phyloP scores from a whole-genome alignment of 35 echinoderm and acorn worm species.

The Heliocidaris erythrogramma region DNA sequence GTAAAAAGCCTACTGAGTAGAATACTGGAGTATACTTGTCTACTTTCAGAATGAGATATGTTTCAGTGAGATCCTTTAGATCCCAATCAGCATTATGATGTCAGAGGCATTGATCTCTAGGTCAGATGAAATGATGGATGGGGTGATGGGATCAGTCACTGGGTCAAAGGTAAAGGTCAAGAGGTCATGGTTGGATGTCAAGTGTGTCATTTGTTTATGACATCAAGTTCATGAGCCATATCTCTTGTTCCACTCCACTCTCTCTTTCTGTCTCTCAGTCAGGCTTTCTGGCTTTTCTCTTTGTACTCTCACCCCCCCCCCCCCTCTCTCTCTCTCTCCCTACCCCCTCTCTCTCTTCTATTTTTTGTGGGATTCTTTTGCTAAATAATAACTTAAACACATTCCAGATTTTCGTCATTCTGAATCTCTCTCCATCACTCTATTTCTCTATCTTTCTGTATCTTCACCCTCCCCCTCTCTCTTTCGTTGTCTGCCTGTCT shows the following conservation, averaged over 20 bases:
- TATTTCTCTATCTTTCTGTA: too few relatives aligned
- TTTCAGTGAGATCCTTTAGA: not conserved
- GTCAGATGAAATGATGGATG: not conserved
- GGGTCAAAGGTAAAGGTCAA: not conserved
- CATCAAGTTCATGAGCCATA: not conserved
- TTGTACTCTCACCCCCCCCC: not conserved
- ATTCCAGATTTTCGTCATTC: too few relatives aligned
- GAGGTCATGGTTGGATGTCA: not conserved
- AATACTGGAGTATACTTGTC: too few relatives aligned
- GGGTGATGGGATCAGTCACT: not conserved
- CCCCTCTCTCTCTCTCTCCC: too few relatives aligned
- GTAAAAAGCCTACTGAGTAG: too few relatives aligned
- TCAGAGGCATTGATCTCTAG: not conserved
- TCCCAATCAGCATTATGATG: not conserved
- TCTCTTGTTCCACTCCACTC: not conserved
- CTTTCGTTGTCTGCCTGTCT: too few relatives aligned
- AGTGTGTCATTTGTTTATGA: not conserved
- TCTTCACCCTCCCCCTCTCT: too few relatives aligned
- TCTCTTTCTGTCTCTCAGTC: not conserved
- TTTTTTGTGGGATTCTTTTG: too few relatives aligned
- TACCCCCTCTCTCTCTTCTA: too few relatives aligned
- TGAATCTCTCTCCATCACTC: too few relatives aligned
- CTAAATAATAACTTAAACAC: too few relatives aligned
- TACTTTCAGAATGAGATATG: too few relatives aligned
- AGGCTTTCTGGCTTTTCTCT: not conserved